Base-by-base conservation (phyloP, 2,888 invertebrate species). In the Dusona sp. region DNA sequence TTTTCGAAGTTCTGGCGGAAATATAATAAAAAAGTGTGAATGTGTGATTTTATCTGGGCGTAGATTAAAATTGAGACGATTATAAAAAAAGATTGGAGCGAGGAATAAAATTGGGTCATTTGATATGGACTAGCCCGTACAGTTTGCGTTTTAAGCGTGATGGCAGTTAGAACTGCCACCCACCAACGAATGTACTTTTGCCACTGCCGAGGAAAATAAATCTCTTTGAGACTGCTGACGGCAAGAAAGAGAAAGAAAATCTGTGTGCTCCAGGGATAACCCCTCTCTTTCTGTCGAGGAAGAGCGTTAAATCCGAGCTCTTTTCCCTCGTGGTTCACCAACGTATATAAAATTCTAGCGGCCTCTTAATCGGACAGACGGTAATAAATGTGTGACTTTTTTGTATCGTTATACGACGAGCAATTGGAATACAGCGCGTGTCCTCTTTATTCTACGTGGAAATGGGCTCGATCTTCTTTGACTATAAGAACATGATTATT, bases 141-240 rank as follows among this genome's bases (percentile, higher is more conserved):
- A 33, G 42, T 54, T 36, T 29, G 51, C 78, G 48, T 51, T 64
- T 67, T 22, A 51, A 65, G 33, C 19, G 78, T 65, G 65, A 78
- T 67, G 67, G 78, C 78, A 78, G 78, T 78, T 78, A 25, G 67
- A 67, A n/a, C 67, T 78, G 78, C 78, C 78, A 78, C 67, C 78
- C 78, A 68, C 78, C 78, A 78, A 78, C 51, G 67, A 78, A 33
- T 38, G 65, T 67, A 51, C 54, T 78, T 81, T 81, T 73, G 77
- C 57, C 77, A 83, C 45, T 70, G 72, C 38, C 36, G 45, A 78
- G 68, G 45, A 77, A 83, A 77, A 79, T 79, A 72, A 72, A 79
- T 84, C 84, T 84, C 74, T 54, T 51, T 33, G 80, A 80, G 80
- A 64, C 67, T 83, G 77, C 73, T 48, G 83, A 78, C 72, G 57